These are phyloP conservation scores for Arion vulgaris DNA, from an alignment of 1,140 invertebrate genomes.

Conservation along the genomic window DNA sequence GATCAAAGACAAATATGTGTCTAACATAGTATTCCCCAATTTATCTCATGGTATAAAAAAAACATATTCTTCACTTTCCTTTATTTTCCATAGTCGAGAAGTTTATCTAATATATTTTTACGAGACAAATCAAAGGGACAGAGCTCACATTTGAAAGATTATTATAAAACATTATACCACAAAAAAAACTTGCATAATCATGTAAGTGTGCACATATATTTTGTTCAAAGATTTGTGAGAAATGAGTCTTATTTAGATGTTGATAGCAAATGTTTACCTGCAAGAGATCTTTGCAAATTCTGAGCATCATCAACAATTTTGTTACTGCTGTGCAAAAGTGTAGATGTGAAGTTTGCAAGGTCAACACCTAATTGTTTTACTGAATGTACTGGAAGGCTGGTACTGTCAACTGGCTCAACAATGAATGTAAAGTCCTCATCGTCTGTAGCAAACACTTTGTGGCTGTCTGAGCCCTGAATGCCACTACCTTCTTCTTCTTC, in stretches of 20 bases:
- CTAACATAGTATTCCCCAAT: no score
- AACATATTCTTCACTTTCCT: no score
- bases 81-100: no score
- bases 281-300: background rate
- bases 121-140: no score
- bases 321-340: background rate
- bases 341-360: background rate
- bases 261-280: background rate
- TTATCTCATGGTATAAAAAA: no score
- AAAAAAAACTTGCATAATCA: no score
- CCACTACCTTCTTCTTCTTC: background rate
- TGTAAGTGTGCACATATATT: no score
- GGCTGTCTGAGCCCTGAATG: background rate
- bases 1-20: no score
- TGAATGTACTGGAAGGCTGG: background rate
- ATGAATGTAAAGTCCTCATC: slow-evolving; percentile 16
- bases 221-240: no score
- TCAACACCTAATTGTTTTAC: background rate
- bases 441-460: background rate
- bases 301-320: background rate
- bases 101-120: no score
- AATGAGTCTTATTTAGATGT: background rate
- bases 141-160: no score
- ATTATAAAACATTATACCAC: no score
- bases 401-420: background rate